Evolutionary conservation across 1,140 invertebrate species (phyloP).

Genomic region (Drosophila ercepeae): DNA sequence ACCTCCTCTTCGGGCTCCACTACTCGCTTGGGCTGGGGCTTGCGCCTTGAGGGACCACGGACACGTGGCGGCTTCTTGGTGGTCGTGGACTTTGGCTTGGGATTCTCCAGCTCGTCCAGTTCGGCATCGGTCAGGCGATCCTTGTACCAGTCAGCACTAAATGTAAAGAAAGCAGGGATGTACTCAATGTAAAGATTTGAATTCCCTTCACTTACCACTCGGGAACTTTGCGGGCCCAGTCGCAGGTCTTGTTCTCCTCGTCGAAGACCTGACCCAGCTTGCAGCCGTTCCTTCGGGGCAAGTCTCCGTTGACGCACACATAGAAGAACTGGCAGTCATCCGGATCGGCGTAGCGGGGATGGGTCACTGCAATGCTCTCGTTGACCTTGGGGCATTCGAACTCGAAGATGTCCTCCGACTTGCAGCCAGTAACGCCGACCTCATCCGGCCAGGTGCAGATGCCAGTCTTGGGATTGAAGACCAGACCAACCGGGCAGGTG

Average conservation of each 20-base stretch:
- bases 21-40: conserved; percentile 41
- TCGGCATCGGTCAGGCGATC: conserved; percentile 91
- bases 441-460: conserved; percentile 97
- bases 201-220: conserved; percentile 89
- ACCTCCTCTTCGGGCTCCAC: conserved; percentile 62
- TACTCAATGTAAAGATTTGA: not conserved
- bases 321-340: conserved; percentile 96
- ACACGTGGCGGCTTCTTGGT: conserved; percentile 85
- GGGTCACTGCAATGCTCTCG: conserved; percentile 88
- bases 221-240: conserved; percentile 94
- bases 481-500: conserved; percentile 93
- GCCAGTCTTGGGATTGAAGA: conserved; percentile 94
- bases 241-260: conserved; percentile 91
- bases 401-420: conserved; percentile 92
- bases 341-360: conserved; percentile 94
- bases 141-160: conserved; percentile 94
- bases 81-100: conserved; percentile 86
- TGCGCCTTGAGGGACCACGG: conserved; percentile 68
- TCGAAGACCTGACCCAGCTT: conserved; percentile 96
- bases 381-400: conserved; percentile 93
- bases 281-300: conserved; percentile 92
- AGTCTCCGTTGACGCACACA: conserved; percentile 94
- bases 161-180: not conserved
- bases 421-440: conserved; percentile 93
- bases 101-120: conserved; percentile 90